phyloP scores from a whole-genome alignment of 1,140 invertebrate genomes.

The Penaeus vannamei region DNA sequence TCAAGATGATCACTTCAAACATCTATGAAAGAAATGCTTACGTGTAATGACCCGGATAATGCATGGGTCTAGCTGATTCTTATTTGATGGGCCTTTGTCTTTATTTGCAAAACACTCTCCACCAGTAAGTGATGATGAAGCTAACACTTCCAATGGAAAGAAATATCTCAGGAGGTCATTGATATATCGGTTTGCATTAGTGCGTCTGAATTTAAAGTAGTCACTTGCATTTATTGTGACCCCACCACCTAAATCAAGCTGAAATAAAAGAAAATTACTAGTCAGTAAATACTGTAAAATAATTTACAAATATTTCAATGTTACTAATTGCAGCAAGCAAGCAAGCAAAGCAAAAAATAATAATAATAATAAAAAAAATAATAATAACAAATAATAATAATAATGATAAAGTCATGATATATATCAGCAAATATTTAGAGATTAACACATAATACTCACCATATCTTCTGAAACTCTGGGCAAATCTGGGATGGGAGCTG shows the following conservation, averaged over 20 bases:
- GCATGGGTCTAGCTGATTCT: slow-evolving; percentile 67
- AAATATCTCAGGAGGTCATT: slow-evolving; percentile 67
- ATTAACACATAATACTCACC: slow-evolving; percentile 22
- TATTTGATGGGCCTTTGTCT: slow-evolving; percentile 64
- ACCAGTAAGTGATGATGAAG: slow-evolving; percentile 64
- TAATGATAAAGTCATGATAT: background rate
- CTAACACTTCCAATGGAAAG: slow-evolving; percentile 66
- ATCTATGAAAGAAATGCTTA: slow-evolving; percentile 29
- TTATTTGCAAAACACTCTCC: slow-evolving; percentile 67
- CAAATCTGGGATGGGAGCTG: slow-evolving; percentile 65
- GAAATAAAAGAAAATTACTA: background rate
- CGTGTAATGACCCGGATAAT: slow-evolving; percentile 67
- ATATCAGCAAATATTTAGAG: background rate
- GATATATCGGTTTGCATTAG: slow-evolving; percentile 67
- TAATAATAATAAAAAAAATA: background rate
- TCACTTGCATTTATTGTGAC: slow-evolving; percentile 62
- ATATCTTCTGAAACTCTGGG: slow-evolving; percentile 66
- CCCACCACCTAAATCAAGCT: slow-evolving; percentile 66
- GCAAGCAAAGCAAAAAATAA: no score
- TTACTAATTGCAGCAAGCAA: background rate
- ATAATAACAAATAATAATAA: background rate
- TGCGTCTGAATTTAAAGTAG: slow-evolving; percentile 66
- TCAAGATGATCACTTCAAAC: no score
- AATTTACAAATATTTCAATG: background rate
- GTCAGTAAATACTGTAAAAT: background rate